Percentiles rank a stretch among this genome's conserved stretches.
phyloP scores from a whole-genome alignment of 2,797 vertebrate species.

The Pempheris klunzingeri region DNA sequence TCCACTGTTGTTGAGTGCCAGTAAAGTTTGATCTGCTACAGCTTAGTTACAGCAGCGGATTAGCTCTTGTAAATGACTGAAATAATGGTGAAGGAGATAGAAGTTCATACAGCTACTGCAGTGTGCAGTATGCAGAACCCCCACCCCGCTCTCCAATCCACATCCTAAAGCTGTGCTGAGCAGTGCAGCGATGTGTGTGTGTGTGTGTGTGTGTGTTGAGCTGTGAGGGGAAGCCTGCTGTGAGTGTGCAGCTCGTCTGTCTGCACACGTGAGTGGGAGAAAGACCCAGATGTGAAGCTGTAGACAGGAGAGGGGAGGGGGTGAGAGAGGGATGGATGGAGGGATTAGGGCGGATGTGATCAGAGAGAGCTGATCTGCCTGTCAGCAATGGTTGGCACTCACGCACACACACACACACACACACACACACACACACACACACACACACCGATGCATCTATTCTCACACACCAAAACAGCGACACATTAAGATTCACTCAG shows the following conservation, averaged over 20 bases:
- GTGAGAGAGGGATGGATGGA: constrained; percentile 34
- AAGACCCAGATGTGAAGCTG: constrained; percentile 82
- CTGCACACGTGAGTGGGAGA: constrained; percentile 82
- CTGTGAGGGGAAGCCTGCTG: constrained; percentile 75
- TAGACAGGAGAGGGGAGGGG: constrained; percentile 57
- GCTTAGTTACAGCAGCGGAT: neutral
- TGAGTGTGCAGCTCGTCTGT: constrained; percentile 78
- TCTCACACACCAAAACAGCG: constrained; percentile 47
- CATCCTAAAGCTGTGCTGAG: constrained; percentile 55
- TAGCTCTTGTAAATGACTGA: constrained; percentile 5
- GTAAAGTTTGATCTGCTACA: constrained; percentile 11
- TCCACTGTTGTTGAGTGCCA: neutral
- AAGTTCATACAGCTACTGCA: constrained; percentile 51
- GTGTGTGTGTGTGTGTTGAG: constrained; percentile 50
- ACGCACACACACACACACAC: constrained; percentile 15
- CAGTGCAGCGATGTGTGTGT: constrained; percentile 51
- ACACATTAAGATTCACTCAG: constrained; percentile 63
- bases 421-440: constrained; percentile 19
- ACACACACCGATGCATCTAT: constrained; percentile 32
- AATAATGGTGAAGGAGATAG: constrained; percentile 32
- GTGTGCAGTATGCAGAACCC: constrained; percentile 43
- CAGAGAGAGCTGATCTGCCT: constrained; percentile 77
- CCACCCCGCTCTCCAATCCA: constrained; percentile 36
- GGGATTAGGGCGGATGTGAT: constrained; percentile 77
- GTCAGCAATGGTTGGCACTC: constrained; percentile 64